Conservation (phyloP, 2,113 vertebrate species). For the Glareola pratincola region DNA sequence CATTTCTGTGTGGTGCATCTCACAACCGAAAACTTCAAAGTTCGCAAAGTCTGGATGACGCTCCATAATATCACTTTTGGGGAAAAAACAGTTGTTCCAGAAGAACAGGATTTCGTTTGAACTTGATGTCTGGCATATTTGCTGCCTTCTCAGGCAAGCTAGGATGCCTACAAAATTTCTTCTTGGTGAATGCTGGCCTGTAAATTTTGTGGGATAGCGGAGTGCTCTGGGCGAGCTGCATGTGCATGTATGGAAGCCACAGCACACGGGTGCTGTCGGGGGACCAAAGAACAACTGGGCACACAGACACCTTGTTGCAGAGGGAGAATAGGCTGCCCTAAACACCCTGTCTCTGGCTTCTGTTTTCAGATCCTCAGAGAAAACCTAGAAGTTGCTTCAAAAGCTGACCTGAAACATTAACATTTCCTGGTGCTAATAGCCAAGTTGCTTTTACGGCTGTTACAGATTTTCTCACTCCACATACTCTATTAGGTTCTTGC, state of each 20-base stretch:
- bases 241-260: background rate
- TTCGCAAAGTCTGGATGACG: background rate
- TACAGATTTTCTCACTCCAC: background rate
- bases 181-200: background rate
- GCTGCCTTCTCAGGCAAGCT: background rate
- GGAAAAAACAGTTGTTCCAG: background rate
- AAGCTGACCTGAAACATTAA: background rate
- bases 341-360: background rate
- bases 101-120: background rate
- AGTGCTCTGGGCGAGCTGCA: background rate
- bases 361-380: background rate
- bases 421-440: background rate
- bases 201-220: background rate
- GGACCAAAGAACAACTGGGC: background rate
- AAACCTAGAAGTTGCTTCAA: background rate
- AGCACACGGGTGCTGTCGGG: background rate
- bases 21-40: background rate
- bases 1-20: background rate
- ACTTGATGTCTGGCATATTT: background rate
- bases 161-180: background rate
- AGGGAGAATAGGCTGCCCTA: background rate
- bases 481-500: background rate
- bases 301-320: too few species aligned
- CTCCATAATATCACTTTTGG: background rate
- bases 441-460: background rate